Conservation (phyloP, 2,888 invertebrate genomes). For the Polia nebulosa region DNA sequence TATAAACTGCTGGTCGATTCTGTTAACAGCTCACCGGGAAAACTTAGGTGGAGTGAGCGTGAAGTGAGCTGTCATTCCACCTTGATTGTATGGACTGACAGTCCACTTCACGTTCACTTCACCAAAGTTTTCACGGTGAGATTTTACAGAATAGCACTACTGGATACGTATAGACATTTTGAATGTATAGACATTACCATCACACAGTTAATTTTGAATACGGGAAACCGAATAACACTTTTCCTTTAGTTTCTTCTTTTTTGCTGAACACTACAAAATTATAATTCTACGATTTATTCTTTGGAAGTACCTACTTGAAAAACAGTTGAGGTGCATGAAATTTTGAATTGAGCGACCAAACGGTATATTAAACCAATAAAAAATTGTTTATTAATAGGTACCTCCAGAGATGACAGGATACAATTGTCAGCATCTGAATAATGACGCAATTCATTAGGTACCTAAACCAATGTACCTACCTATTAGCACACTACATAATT, state of each 20-base stretch:
- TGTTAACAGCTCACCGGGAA: no score
- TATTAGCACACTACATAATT: background rate
- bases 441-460: background rate
- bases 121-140: no score
- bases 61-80: no score
- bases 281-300: background rate
- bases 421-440: conserved; percentile 23
- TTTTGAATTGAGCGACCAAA: conserved; percentile 12
- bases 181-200: background rate
- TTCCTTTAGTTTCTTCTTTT: conserved; percentile 9
- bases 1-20: no score
- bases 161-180: no score
- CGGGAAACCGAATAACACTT: background rate
- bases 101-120: no score
- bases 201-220: background rate
- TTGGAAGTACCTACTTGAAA: background rate
- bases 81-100: no score
- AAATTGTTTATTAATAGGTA: conserved; percentile 14
- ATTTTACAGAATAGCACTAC: no score
- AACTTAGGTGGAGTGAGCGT: no score
- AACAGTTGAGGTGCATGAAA: conserved; percentile 5
- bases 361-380: conserved; percentile 9
- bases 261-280: background rate
- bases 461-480: background rate
- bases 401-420: background rate